A percentile compares a stretch with the other conserved stretches of the same genome.
Conservation (phyloP, 2,888 invertebrate species). For the Tetranychus truncatus region DNA sequence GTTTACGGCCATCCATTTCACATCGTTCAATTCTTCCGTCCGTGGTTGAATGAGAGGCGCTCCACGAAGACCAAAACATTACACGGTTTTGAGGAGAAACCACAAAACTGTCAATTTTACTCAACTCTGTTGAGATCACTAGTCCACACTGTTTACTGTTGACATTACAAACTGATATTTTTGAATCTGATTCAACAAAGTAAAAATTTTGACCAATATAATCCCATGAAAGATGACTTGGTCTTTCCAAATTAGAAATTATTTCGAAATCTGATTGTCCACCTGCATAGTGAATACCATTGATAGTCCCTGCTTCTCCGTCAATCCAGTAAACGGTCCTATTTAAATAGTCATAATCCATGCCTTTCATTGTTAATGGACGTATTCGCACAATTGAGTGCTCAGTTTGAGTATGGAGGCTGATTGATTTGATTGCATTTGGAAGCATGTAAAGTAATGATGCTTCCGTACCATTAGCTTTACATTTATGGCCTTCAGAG, state of each 20-base stretch:
- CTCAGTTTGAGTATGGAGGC: constrained; percentile 33
- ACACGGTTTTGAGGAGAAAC: constrained; percentile 44
- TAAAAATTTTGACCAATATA: constrained; percentile 52
- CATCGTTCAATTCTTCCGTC: constrained; percentile 52
- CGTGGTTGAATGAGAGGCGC: constrained; percentile 32
- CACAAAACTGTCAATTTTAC: constrained; percentile 36
- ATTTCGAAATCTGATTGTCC: constrained; percentile 18
- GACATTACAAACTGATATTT: constrained; percentile 52
- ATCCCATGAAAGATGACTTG: constrained; percentile 29
- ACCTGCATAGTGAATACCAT: constrained; percentile 19
- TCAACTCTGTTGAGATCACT: constrained; percentile 32
- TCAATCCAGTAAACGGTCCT: constrained; percentile 14
- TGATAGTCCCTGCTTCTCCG: constrained; percentile 5
- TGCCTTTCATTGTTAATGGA: constrained; percentile 16
- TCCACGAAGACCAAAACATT: constrained; percentile 87
- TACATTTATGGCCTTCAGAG: constrained; percentile 40
- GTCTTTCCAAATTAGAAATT: constrained; percentile 21
- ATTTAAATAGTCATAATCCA: neutral
- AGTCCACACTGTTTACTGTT: constrained; percentile 40
- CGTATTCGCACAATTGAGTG: constrained; percentile 17
- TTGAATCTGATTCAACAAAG: constrained; percentile 52
- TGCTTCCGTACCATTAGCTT: constrained; percentile 37
- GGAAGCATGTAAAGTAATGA: constrained; percentile 44
- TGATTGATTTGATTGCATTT: constrained; percentile 39
- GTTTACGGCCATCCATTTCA: constrained; percentile 61